These are phyloP conservation scores for Cliona cf. orientalis DNA, from an alignment of 37 sponge, comb jelly and placozoan species.

Conservation along the genomic window DNA sequence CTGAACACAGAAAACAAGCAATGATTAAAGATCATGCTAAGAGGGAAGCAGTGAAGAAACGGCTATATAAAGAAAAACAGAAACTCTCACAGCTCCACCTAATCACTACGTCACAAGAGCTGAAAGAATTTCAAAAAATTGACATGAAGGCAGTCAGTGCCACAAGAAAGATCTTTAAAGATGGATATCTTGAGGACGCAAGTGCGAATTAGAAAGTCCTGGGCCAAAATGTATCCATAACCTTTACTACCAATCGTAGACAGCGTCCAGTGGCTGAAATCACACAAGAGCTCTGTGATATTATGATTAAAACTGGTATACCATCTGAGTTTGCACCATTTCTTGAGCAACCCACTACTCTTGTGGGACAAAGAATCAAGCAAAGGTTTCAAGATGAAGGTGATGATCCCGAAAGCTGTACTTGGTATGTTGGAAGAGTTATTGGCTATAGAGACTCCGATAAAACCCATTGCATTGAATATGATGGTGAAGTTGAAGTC, in stretches of 20 bases:
- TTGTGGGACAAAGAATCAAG: conserved; percentile 29
- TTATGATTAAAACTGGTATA: not conserved
- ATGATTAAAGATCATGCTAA: conserved; percentile 17
- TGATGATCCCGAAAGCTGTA: not conserved
- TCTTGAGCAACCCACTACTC: conserved; percentile 7
- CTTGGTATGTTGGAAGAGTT: conserved; percentile 39
- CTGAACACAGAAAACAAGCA: conserved; percentile 4
- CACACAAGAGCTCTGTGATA: conserved; percentile 16
- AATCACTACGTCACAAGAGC: conserved; percentile 28
- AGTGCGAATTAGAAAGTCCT: conserved; percentile 37
- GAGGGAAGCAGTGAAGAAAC: conserved; percentile 10
- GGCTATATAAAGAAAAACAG: conserved; percentile 23
- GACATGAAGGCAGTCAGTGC: not conserved
- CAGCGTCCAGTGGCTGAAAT: conserved; percentile 9
- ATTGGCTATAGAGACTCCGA: conserved; percentile 24
- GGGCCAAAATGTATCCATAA: conserved; percentile 18
- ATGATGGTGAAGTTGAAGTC: conserved; percentile 21
- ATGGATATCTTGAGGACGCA: conserved; percentile 14
- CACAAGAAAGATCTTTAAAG: conserved; percentile 9
- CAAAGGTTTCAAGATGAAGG: conserved; percentile 21
- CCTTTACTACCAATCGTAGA: conserved; percentile 27
- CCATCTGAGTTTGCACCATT: not conserved
- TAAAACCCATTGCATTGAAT: conserved; percentile 29
- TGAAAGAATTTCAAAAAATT: conserved; percentile 6
- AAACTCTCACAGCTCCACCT: conserved; percentile 23